phyloP scores from a whole-genome alignment of 1,140 invertebrate species.

The Hormaphis cornu region DNA sequence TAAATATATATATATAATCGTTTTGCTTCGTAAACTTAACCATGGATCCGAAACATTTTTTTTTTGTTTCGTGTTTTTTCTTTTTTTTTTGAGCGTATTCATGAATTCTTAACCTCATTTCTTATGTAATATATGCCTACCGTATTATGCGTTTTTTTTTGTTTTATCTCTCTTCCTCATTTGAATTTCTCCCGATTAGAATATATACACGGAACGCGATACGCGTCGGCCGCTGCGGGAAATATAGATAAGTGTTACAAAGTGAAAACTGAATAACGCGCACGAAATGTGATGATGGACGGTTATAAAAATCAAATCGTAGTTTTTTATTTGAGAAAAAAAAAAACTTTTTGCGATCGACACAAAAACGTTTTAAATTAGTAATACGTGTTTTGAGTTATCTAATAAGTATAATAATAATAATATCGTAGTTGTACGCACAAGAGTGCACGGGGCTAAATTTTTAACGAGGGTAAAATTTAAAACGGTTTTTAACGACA shows the following conservation, averaged over 20 bases:
- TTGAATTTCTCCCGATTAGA: constrained; percentile 26
- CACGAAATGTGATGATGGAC: background rate
- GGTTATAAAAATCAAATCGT: background rate
- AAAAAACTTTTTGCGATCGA: too few species aligned
- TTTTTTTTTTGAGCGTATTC: constrained; percentile 7
- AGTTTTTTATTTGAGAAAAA: too few species aligned
- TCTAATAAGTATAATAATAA: too few species aligned
- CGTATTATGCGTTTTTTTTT: background rate
- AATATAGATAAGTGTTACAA: constrained; percentile 18
- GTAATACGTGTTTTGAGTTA: too few species aligned
- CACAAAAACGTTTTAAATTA: too few species aligned
- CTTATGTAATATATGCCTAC: constrained; percentile 3
- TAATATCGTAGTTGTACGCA: too few species aligned
- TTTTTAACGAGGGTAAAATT: too few species aligned
- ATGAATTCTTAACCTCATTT: constrained; percentile 4
- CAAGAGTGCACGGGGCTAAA: too few species aligned
- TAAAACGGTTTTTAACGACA: too few species aligned
- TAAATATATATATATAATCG: background rate
- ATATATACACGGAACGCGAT: too few species aligned
- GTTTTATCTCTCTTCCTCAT: constrained; percentile 20
- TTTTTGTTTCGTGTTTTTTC: too few species aligned
- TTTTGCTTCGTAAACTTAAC: background rate
- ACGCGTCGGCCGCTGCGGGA: background rate
- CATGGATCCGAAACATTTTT: background rate
- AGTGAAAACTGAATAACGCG: constrained; percentile 2